Conservation (phyloP, 2,113 vertebrate species). For the Mastomys coucha region DNA sequence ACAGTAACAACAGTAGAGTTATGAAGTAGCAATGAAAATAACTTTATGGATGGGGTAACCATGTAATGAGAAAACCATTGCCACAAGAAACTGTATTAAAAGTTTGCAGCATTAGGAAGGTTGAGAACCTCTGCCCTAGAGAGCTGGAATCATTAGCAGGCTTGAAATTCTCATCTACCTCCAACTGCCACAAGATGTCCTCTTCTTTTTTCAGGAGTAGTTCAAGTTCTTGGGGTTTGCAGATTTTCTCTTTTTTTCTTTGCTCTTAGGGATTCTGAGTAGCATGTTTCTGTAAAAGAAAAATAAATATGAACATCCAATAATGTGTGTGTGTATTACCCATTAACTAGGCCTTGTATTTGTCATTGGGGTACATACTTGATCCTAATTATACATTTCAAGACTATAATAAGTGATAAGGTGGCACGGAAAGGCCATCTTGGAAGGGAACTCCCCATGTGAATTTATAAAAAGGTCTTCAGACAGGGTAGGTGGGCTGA, state of each 20-base stretch:
- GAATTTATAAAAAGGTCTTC: background rate
- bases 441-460: background rate
- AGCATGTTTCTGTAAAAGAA: background rate
- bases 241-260: background rate
- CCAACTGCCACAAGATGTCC: accelerated
- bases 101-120: background rate
- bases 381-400: background rate
- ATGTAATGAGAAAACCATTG: background rate
- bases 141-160: background rate
- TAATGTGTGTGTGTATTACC: no score
- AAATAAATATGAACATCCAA: background rate
- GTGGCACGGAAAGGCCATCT: background rate
- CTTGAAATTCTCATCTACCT: background rate
- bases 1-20: background rate
- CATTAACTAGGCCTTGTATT: background rate
- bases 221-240: background rate
- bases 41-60: background rate
- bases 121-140: background rate
- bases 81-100: background rate
- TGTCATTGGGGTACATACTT: background rate
- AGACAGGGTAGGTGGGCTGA: background rate
- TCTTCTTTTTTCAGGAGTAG: background rate
- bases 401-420: background rate
- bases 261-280: background rate
- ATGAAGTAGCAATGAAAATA: background rate